phyloP scores from a whole-genome alignment of 2,888 invertebrate genomes.

The Plagiodera versicolora region DNA sequence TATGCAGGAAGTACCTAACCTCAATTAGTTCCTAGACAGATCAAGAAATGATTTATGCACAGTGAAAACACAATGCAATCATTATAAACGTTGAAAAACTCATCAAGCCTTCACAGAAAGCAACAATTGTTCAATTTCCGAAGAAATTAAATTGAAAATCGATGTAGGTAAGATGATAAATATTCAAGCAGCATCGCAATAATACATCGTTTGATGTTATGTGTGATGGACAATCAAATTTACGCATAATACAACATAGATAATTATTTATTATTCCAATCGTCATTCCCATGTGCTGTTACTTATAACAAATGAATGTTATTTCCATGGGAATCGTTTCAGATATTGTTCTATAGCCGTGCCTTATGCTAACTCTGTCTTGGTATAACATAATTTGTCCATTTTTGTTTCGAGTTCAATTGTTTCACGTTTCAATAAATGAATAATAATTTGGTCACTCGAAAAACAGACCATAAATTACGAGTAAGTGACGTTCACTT shows the following conservation, averaged over 20 bases:
- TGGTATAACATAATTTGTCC: conserved; percentile 25
- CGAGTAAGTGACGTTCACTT: neutral
- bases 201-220: conserved; percentile 42
- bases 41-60: no score
- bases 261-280: conserved; percentile 46
- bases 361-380: conserved; percentile 25
- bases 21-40: no score
- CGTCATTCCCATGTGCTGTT: conserved; percentile 43
- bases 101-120: neutral
- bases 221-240: conserved; percentile 45
- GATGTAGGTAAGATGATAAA: conserved; percentile 31
- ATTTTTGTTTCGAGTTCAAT: conserved; percentile 17
- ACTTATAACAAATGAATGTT: conserved; percentile 44
- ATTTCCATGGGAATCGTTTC: conserved; percentile 46
- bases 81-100: no score
- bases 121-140: conserved; percentile 1
- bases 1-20: no score
- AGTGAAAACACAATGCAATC: no score
- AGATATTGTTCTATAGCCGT: conserved; percentile 31
- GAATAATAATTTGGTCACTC: conserved; percentile 14
- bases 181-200: conserved; percentile 40
- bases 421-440: conserved; percentile 12
- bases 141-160: conserved; percentile 9
- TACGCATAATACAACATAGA: conserved; percentile 36
- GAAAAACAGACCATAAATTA: conserved; percentile 7